Percentiles rank a stretch among this genome's conserved stretches.
phyloP scores from a whole-genome alignment of 2,113 vertebrate species.

The Tupaia tana region DNA sequence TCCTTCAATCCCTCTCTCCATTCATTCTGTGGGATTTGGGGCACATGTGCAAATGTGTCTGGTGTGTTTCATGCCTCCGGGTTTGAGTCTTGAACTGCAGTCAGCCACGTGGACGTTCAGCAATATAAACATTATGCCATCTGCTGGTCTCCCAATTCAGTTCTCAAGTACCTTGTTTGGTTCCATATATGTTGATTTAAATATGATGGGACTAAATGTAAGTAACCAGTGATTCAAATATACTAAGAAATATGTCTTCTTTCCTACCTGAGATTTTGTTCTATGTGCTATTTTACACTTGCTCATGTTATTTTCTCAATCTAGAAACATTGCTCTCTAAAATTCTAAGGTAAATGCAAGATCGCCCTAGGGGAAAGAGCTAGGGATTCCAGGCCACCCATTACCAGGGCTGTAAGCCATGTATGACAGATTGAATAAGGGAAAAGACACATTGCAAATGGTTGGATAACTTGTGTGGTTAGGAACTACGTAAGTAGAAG shows the following conservation, averaged over 20 bases:
- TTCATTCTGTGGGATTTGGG: no score
- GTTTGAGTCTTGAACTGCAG: no score
- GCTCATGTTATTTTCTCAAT: neutral
- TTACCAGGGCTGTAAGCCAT: neutral
- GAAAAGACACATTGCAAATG: neutral
- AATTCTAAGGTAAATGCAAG: neutral
- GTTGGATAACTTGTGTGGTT: neutral
- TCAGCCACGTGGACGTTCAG: no score
- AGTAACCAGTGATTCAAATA: neutral
- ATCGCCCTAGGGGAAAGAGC: neutral
- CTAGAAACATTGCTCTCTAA: neutral
- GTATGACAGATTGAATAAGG: neutral
- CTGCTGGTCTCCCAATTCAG: neutral
- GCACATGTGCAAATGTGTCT: no score
- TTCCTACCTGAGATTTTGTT: neutral
- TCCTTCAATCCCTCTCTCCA: no score
- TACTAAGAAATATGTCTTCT: neutral
- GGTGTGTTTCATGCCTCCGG: no score
- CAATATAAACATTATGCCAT: no score
- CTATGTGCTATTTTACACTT: neutral
- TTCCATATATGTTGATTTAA: slow-evolving; percentile 26
- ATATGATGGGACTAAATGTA: neutral
- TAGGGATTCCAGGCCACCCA: neutral
- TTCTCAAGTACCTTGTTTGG: neutral
- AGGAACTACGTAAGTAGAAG: neutral